Evolutionary conservation across 2,888 invertebrate genomes (phyloP), one percentile per base, ranked within the genome.

Genomic region (Germaria angustata): DNA sequence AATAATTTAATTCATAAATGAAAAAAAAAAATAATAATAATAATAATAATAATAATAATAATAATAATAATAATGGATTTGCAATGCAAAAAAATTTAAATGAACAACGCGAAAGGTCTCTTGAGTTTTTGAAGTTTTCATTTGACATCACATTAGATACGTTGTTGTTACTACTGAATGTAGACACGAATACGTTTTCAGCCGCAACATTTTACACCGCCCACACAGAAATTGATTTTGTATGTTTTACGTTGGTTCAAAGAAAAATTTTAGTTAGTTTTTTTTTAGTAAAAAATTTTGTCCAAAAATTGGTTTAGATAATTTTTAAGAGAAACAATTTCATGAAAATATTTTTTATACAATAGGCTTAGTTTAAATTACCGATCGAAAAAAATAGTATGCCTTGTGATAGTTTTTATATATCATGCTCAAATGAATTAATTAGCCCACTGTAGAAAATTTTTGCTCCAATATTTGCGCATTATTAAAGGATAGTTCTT

Each of bases 161-260:
- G 61, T 46, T 51, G 41, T n/a, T 66, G 66, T 51, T 79, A 65
- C 22, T 28, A 79, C 65, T 79, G 78, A 59, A 66, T 66, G 44
- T 1, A 0, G 15, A 1, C 2, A 51, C 6, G 17, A 44, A 44
- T 13, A 17, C 4, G 44, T 44, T 44, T 20, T 17, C 0, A 46
- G 44, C 5, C 7, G 15, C 17, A 17, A 22, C 8, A 13, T 15
- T 28, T 28, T 9, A 63, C 20, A 39, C 72, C 28, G 66, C 79
- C 79, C 73, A 80, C 72, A 53, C 53, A 68, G 51, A 57, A 39
- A 28, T 3, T 28, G n/a, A n/a, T n/a, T n/a, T n/a, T 28, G 6
- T 57, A 17, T 8, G 22, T 20, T 36, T 57, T 57, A 49, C 17
- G 34, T 55, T 55, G 8, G 17, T 11, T 71, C 59, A 15, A 1